Conservation (phyloP, 1,140 invertebrate genomes). For the Bombus turneri region DNA sequence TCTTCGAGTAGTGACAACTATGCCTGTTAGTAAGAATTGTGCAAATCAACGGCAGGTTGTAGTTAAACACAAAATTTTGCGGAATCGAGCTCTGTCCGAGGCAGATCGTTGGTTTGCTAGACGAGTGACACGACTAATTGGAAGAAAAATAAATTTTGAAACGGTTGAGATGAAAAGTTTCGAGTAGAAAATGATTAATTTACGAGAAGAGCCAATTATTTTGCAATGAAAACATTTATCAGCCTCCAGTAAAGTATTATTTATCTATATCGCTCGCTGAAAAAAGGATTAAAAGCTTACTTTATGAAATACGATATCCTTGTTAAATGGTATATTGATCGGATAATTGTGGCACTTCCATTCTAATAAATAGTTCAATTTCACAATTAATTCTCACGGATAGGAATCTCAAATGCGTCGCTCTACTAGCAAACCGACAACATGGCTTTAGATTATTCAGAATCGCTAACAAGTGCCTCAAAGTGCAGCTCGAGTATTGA, state of each 20-base stretch:
- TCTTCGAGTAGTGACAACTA: not conserved
- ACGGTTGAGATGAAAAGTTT: not conserved
- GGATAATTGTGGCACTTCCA: too few relatives aligned
- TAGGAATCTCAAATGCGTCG: not conserved
- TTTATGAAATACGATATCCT: too few relatives aligned
- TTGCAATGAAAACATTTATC: too few relatives aligned
- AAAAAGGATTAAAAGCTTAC: too few relatives aligned
- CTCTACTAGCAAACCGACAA: too few relatives aligned
- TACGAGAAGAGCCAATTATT: too few relatives aligned
- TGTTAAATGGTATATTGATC: too few relatives aligned
- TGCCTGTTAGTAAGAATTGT: too few relatives aligned
- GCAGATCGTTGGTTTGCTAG: not conserved
- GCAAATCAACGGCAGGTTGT: not conserved
- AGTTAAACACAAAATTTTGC: not conserved
- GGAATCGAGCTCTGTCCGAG: not conserved
- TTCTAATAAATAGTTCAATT: not conserved
- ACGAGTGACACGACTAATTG: too few relatives aligned
- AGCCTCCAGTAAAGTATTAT: too few relatives aligned
- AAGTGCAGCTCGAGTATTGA: not conserved
- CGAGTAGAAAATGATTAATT: too few relatives aligned
- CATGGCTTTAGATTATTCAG: not conserved
- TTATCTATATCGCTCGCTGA: too few relatives aligned
- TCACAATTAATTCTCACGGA: not conserved
- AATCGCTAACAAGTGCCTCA: not conserved
- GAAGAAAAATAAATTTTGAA: not conserved